Evolutionary conservation across 2,113 vertebrate genomes (phyloP), one percentile per base, ranked within the genome.

Genomic region (Malurus alboscapulatus): DNA sequence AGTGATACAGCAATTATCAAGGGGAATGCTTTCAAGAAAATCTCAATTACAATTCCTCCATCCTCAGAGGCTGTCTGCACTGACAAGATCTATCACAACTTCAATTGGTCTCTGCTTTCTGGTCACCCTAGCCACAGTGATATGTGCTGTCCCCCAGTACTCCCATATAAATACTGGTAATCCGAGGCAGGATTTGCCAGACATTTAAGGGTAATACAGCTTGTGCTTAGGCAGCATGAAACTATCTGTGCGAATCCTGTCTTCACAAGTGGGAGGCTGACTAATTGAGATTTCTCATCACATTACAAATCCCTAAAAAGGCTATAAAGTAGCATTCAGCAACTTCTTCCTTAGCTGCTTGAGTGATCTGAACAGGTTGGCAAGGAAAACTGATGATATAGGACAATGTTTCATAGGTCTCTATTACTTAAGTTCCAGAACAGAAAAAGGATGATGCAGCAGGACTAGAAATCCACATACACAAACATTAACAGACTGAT

Each of bases 381-480:
- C 66, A 75, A 79, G 21, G 18, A 93, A 80, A 92, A 83, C 3
- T 47, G 7, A 61, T 65, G 14, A 80, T 36, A 62, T 0, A 77
- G 48, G 16, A 38, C 10, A 78, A 45, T 3, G 4, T 44, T 81
- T 47, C 47, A 69, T 30, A 69, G 19, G 9, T 20, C 10, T 82
- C 45, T 59, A 83, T 42, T 36, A 26, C 20, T 77, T 79, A 47
- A 50, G 25, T 22, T 93, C 44, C 57, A 91, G 50, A 42, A 55
- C 51, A 53, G 14, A 88, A 80, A 34, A 54, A 57, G 14, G 50
- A 86, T 62, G 47, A 88, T 63, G 53, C 44, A 74, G 67, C 30
- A 96, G 69, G 74, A 94, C 48, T 73, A 62, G 32, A 88, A 94
- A 92, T 47, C 54, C 53, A 91, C 92, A 84, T 18, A 93, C n/a